Base-by-base conservation (phyloP, 2,888 invertebrate genomes). In the Cordylochernes scorpioides region DNA sequence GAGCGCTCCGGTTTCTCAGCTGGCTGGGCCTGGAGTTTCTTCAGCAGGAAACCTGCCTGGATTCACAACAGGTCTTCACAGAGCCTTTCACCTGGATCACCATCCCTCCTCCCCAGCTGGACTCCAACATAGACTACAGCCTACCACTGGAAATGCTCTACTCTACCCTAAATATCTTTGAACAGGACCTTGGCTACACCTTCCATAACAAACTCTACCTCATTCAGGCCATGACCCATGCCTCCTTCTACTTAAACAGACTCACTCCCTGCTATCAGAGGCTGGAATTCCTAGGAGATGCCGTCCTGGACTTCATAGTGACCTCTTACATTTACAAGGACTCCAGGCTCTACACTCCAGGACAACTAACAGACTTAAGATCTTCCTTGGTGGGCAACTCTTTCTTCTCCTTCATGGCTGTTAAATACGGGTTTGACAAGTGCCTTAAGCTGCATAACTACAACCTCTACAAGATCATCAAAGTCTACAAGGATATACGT, bases 271-370 rank as follows among this genome's bases (percentile, higher is more conserved):
- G 41, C 21, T 42, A 36, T 28, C 41, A 41, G 18, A 46, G 60
- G 9, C 38, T 86, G n/a, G 86, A 88, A 52, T 86, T 82, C 51
- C 56, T 86, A 3, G 86, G 86, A 4, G 86, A 88, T 57, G 80
- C 86, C 5, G 62, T 88, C 16, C 54, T 86, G 57, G 86, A 88
- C 54, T 82, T 82, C 49, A 53, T 88, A 8, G 68, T 88, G 15
- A 84, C 86, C 0, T 60, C 71, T 8, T 67, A 80, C 48, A 71
- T 97, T 29, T 91, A 65, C 49, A 80, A 86, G 51, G 64, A 65
- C 36, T 66, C 65, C 36, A 57, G 56, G 0, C 46, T 56, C 24
- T 58, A 75, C 46, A 64, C 63, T 32, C 82, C 84, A 0, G 91
- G 88, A 0, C 67, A 77, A 12, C 54, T 97, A 32, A 91, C 91